These are phyloP conservation scores for Aplocera efformata DNA, from an alignment of 2,888 invertebrate genomes.

Conservation along the genomic window DNA sequence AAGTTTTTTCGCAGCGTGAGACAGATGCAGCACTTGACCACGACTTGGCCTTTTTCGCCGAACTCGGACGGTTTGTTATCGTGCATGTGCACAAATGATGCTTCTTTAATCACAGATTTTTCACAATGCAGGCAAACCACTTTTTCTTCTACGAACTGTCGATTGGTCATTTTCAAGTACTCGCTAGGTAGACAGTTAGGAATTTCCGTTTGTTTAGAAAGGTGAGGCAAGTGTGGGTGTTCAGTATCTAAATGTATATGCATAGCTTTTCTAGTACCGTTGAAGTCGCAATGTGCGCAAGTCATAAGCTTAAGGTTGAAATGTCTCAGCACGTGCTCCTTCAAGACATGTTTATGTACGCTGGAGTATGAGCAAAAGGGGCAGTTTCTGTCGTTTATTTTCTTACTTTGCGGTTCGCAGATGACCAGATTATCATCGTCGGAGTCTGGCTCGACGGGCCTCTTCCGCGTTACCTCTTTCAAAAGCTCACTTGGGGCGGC, in stretches of 20 bases:
- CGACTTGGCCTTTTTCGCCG: slow-evolving; percentile 51
- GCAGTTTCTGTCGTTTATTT: slow-evolving; percentile 35
- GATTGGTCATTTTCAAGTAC: slow-evolving; percentile 1
- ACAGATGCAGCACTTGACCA: slow-evolving; percentile 71
- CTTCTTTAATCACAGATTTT: slow-evolving; percentile 33
- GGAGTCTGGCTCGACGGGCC: background rate
- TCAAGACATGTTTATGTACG: slow-evolving; percentile 34
- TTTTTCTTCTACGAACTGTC: too few relatives aligned
- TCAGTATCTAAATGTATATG: slow-evolving; percentile 43
- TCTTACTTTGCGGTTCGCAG: slow-evolving; percentile 38
- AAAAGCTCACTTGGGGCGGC: slow-evolving; percentile 43
- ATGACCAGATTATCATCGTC: slow-evolving; percentile 51
- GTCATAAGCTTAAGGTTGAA: slow-evolving; percentile 63
- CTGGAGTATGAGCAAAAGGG: slow-evolving; percentile 44
- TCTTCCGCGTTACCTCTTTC: background rate
- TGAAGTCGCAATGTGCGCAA: slow-evolving; percentile 62
- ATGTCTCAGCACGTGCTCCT: slow-evolving; percentile 67
- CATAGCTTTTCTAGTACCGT: slow-evolving; percentile 42
- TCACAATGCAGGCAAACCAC: slow-evolving; percentile 57
- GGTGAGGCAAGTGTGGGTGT: slow-evolving; percentile 43
- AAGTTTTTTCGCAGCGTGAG: slow-evolving; percentile 46
- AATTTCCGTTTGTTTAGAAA: slow-evolving; percentile 31
- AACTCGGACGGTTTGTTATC: slow-evolving; percentile 40
- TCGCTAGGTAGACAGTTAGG: slow-evolving; percentile 19
- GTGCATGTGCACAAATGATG: slow-evolving; percentile 42